Evolutionary conservation across 2,113 vertebrate genomes (phyloP), one percentile per base, ranked within the genome.

Genomic region (Rhynchopsitta pachyrhyncha): DNA sequence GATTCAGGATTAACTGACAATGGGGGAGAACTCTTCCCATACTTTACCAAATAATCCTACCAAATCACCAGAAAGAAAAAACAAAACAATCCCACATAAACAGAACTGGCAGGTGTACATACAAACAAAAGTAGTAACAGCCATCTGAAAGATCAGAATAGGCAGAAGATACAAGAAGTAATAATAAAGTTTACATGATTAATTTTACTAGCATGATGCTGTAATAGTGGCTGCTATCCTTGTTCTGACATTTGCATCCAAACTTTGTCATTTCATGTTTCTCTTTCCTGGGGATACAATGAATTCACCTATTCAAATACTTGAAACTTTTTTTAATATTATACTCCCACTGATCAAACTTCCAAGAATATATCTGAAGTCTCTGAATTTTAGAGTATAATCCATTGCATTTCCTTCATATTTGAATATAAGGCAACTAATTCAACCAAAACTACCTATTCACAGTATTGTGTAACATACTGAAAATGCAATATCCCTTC

Each of bases 161-260:
- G 27, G 76, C 9, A 55, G 17, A 82, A 47, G 6, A 64, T 5
- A 5, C 1, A 52, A 80, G 17, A 78, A 8, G 3, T 47, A 68
- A 53, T 28, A 28, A 47, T 60, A 35, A 49, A 44, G 2, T 19
- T 63, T 19, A 25, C 13, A 77, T 31, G 11, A 33, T 53, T 35
- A 69, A 44, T 81, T 77, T 70, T 62, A 44, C 13, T 27, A 53
- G 12, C 3, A 33, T 49, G 77, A n/a, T 14, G 9, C 6, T 46
- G 6, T 35, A 35, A n/a, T 2, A 4, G 22, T 52, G 10, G 11
- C 39, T 20, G 15, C 2, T 12, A 55, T 3, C 2, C 2, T 66
- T 78, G 47, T 20, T 23, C 39, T 35, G 15, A 66, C 7, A 14
- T 18, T 46, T 37, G 22, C 37, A 41, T 27, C 25, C 10, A 31